Evolutionary conservation across 2,797 vertebrate species (phyloP).

Genomic region (Falco biarmicus): DNA sequence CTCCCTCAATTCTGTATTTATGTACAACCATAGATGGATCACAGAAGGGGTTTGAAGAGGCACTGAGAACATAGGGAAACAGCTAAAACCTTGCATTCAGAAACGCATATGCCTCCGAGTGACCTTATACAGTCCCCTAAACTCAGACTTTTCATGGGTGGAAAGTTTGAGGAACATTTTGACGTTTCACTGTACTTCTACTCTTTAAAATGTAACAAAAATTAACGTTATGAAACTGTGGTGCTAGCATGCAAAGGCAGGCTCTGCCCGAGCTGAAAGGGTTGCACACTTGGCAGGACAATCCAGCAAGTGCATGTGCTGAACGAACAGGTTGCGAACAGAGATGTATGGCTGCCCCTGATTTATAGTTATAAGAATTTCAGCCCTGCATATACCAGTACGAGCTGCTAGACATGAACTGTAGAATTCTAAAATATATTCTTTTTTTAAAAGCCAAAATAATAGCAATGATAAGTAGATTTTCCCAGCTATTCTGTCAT

Average conservation of each 20-base stretch:
- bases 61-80: not conserved
- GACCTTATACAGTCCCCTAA: not conserved
- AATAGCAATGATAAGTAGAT: not conserved
- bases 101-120: not conserved
- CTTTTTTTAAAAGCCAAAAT: not conserved
- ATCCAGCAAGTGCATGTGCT: not conserved
- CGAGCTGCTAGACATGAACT: rapidly evolving
- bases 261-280: not conserved
- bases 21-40: not conserved
- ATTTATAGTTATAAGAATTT: not conserved
- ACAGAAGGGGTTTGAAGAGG: not conserved
- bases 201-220: not conserved
- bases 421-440: not conserved
- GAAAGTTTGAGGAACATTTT: not conserved
- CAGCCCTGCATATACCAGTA: not conserved
- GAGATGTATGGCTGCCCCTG: not conserved
- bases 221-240: not conserved
- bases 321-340: not conserved
- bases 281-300: not conserved
- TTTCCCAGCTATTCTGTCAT: not conserved
- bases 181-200: not conserved
- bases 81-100: not conserved
- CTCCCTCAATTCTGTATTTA: not conserved
- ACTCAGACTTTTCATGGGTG: not conserved
- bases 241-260: not conserved